Base-by-base conservation (phyloP, 2,113 vertebrate species). In the Megaceryle torquata region DNA sequence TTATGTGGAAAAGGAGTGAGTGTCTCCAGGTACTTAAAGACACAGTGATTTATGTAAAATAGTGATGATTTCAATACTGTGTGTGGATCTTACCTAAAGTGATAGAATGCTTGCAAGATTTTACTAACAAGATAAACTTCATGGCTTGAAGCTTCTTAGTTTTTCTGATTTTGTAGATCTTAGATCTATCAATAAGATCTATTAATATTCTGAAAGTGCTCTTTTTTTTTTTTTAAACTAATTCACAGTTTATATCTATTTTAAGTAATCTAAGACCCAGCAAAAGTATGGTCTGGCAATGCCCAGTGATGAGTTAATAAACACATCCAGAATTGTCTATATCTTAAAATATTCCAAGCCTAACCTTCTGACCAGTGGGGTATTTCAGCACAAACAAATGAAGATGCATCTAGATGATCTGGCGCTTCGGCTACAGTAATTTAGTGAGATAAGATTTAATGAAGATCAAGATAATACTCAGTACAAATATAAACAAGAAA, bases 371-470 rank as follows among this genome's bases (percentile, higher is more conserved):
- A 31, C 39, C 76, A 92, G 70, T 65, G 18, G 14, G 5, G 19
- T 75, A 85, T 88, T 89, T 83, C 93, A 88, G 39, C 33, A 81
- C 12, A 91, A 95, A 78, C 51, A 83, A 90, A 88, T 86, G 35
- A 71, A 90, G 79, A 77, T 78, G 11, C 37, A 64, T 92, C 76
- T 75, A 71, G 82, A 91, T 65, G 68, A 86, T 81, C 57, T 81
- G 80, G 48, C 56, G 88, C 44, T 94, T 86, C 63, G 33, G 48
- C n/a, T 91, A 50, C 29, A 71, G 51, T 91, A 93, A 88, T 91
- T 95, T 95, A 95, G 56, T 76, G 61, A 94, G 29, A 86, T 68
- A 85, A 88, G 76, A 93, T 90, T 95, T 95, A 95, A 84, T 94
- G 88, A 94, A 91, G 76, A 90, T 16, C 28, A 44, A 82, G 68